phyloP scores from a whole-genome alignment of 2,113 vertebrate genomes.

The Nanorana parkeri region DNA sequence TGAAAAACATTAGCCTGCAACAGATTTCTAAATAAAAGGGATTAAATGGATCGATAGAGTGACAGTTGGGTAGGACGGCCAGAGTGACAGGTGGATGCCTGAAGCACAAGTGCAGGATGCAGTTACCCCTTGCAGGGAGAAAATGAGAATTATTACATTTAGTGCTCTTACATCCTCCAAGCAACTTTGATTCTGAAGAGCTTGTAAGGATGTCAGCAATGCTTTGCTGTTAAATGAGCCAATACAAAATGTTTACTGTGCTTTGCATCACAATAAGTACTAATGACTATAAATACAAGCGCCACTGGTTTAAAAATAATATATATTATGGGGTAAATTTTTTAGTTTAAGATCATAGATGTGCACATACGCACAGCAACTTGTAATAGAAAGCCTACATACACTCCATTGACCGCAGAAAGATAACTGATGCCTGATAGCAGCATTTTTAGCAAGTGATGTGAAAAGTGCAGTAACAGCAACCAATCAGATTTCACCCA shows the following conservation, averaged over 20 bases:
- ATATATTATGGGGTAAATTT: no score
- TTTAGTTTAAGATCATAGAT: no score
- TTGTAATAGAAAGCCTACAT: no score
- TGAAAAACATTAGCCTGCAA: conserved; percentile 61
- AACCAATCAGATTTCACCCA: no score
- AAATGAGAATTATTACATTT: neutral
- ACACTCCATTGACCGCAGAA: no score
- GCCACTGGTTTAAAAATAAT: no score
- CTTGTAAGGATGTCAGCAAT: neutral
- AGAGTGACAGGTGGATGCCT: conserved; percentile 62
- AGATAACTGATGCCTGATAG: no score
- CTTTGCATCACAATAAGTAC: no score
- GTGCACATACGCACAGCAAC: no score
- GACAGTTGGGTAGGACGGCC: conserved; percentile 55
- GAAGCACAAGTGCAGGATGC: neutral
- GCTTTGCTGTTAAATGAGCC: neutral
- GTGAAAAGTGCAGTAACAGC: no score
- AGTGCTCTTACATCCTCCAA: no score
- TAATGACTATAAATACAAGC: neutral
- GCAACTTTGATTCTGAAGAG: neutral
- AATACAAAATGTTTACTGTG: neutral
- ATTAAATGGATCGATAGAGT: conserved; percentile 63
- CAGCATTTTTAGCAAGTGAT: no score
- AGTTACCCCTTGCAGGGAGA: neutral
- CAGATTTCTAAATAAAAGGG: conserved; percentile 56